phyloP scores from a whole-genome alignment of 2,113 vertebrate genomes.

The Antechinus flavipes region DNA sequence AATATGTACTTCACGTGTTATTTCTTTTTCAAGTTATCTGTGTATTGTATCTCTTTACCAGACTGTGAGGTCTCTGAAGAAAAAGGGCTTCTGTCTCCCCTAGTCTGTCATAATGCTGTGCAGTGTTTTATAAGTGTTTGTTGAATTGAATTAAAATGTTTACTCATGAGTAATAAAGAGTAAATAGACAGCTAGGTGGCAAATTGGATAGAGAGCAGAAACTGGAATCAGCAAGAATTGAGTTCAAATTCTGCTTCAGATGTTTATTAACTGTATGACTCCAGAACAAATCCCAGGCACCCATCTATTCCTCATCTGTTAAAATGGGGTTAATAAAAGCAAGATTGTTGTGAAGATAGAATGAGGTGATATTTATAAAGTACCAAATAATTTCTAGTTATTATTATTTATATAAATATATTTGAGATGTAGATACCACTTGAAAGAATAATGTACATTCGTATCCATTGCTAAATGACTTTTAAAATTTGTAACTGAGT shows the following conservation, averaged over 20 bases:
- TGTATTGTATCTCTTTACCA: neutral
- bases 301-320: neutral
- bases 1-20: neutral
- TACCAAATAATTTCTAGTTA: neutral
- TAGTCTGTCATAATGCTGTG: neutral
- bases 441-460: conserved; percentile 49
- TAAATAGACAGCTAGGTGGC: neutral
- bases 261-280: neutral
- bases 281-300: neutral
- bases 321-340: neutral
- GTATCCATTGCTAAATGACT: conserved; percentile 18
- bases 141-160: neutral
- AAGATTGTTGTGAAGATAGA: neutral
- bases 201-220: neutral
- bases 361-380: neutral
- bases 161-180: neutral
- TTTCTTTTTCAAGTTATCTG: neutral
- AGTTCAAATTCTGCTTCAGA: neutral
- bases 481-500: conserved; percentile 41
- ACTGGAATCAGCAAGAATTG: neutral
- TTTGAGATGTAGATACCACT: conserved; percentile 38
- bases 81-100: neutral
- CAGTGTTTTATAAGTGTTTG: neutral
- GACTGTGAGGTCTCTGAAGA: neutral
- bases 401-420: neutral